A percentile compares a stretch with the other conserved stretches of the same genome.
These are phyloP conservation scores for Blera fallax DNA, from an alignment of 2,888 invertebrate species.

Conservation along the genomic window DNA sequence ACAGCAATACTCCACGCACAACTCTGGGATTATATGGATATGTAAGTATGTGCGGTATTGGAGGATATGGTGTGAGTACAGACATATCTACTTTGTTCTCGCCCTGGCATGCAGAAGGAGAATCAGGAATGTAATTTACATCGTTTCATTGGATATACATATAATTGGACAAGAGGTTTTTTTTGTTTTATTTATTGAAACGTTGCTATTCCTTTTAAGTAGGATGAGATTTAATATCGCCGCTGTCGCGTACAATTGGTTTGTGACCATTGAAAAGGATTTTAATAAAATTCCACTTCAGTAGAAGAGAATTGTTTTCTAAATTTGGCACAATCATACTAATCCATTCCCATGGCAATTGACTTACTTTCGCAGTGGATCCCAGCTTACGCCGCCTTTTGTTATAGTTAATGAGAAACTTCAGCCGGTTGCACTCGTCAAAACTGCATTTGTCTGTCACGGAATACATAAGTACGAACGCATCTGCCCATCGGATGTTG, in stretches of 20 bases:
- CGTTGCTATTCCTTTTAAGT: conserved; percentile 1
- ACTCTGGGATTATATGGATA: not conserved
- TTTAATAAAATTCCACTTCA: conserved; percentile 21
- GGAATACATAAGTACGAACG: conserved; percentile 92
- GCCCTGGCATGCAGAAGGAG: conserved; percentile 19
- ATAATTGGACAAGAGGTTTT: conserved; percentile 49
- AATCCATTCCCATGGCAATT: not conserved
- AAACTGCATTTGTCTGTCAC: conserved; percentile 95
- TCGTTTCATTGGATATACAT: conserved; percentile 17
- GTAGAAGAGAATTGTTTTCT: not conserved
- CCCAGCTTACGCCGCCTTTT: conserved; percentile 87
- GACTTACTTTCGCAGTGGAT: conserved; percentile 83
- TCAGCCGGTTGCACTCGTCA: conserved; percentile 91
- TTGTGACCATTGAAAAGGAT: conserved; percentile 1
- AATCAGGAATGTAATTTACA: conserved; percentile 62
- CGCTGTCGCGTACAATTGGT: not conserved
- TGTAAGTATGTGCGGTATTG: not conserved
- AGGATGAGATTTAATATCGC: conserved; percentile 19
- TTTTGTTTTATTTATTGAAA: conserved; percentile 8
- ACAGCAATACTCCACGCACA: not conserved
- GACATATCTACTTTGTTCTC: not conserved
- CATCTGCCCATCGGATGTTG: conserved; percentile 94
- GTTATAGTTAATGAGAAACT: conserved; percentile 91
- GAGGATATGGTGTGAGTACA: not conserved
- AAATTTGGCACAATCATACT: not conserved